Base-by-base conservation (phyloP, 2,113 vertebrate species). In the Tinamus guttatus region DNA sequence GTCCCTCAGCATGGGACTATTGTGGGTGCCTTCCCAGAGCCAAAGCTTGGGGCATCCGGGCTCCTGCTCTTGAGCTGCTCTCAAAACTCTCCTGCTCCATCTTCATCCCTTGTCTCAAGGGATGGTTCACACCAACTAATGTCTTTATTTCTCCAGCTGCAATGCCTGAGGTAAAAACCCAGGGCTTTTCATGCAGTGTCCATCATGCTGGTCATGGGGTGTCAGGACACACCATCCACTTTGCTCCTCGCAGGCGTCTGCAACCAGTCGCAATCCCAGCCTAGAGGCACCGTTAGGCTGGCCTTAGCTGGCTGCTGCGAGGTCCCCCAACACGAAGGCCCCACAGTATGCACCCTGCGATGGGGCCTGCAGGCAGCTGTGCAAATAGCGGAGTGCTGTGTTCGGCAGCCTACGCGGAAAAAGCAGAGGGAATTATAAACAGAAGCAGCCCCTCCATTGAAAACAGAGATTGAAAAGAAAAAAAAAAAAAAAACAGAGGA, bases 381-480 rank as follows among this genome's bases (percentile, higher is more conserved):
- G 94, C 84, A 96, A 94, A 95, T 63, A 92, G 8, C 32, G 0
- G 13, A 19, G 34, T 9, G 65, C n/a, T 0, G 2, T 64, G 56
- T 67, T 51, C 81, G 30, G 47, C 68, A 71, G 81, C 41, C 56
- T 13, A 4, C 51, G 1, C 69, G 34, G 47, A 38, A 73, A 87
- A 93, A 91, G 93, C 93, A 93, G 91, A 94, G 90, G 28, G 21
- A 76, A 15, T 38, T 71, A 91, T 51, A 94, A 95, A 91, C 34
- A 94, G 69, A 76, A 93, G 47, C 80, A 65, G 17, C 34, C 65
- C 56, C 36, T 79, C 47, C 70, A 30, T 62, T 65, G 58, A 60
- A 81, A 94, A 87, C 47, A 70, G 22, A 65, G 43, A n/a, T 69
- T 70, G 73, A 22, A 0, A 1, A 30, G 5, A 18, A 49, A 34